Conservation (phyloP, 2,888 invertebrate genomes). For the Frankliniella fusca region DNA sequence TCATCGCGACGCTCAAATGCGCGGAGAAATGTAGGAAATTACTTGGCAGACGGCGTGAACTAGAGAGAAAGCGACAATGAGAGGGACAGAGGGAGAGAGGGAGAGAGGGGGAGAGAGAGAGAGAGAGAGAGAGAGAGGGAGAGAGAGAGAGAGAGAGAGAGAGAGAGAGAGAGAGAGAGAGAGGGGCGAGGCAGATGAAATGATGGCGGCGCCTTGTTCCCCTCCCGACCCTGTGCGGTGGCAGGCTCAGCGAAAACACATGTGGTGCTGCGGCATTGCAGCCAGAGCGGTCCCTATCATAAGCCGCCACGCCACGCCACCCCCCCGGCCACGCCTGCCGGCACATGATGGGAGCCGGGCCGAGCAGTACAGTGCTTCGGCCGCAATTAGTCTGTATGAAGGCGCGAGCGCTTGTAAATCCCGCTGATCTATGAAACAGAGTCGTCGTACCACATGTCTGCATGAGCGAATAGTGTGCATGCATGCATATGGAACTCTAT, state of each 20-base stretch:
- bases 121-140: not conserved
- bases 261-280: not conserved
- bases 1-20: too few relatives aligned
- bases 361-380: not conserved
- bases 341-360: not conserved
- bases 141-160: not conserved
- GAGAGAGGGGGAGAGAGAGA: not conserved
- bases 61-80: too few relatives aligned
- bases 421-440: constrained; percentile 11
- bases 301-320: not conserved
- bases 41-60: too few relatives aligned
- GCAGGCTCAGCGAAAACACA: too few relatives aligned
- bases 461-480: not conserved
- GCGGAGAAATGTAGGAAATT: too few relatives aligned
- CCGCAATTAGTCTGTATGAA: constrained; percentile 15
- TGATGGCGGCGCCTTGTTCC: too few relatives aligned
- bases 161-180: not conserved
- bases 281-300: not conserved
- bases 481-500: not conserved
- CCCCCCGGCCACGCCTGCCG: not conserved
- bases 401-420: constrained; percentile 13
- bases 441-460: not conserved
- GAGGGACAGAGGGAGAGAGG: not conserved
- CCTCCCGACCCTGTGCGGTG: too few relatives aligned
- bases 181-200: not conserved